Evolutionary conservation across 1,140 invertebrate species (phyloP).

Genomic region (Leptonema lineaticorne): DNA sequence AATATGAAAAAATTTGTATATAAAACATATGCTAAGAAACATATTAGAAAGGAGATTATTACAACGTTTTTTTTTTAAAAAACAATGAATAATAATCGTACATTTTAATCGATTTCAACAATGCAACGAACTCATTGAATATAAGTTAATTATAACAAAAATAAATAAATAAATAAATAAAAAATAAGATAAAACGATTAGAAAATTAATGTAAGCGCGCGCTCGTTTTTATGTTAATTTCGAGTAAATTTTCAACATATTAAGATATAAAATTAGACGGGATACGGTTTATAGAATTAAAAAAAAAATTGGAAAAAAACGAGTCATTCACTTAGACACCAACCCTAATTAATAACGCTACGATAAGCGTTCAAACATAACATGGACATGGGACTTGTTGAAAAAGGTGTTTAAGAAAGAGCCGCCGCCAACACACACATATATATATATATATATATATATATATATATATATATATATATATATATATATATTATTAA

Average conservation of each 20-base stretch:
- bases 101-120: too few species aligned
- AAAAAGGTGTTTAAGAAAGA: neutral
- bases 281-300: neutral
- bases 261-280: neutral
- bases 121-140: too few species aligned
- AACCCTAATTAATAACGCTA: constrained; percentile 6
- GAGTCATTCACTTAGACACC: neutral
- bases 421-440: neutral
- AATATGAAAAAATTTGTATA: too few species aligned
- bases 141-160: too few species aligned
- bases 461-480: neutral
- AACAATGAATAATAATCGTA: too few species aligned
- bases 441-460: neutral
- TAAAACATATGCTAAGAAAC: too few species aligned
- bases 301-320: neutral
- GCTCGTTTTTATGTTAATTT: neutral
- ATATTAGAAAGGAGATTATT: too few species aligned
- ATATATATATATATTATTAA: neutral
- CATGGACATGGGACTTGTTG: neutral
- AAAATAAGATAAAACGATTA: too few species aligned
- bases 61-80: too few species aligned
- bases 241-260: neutral
- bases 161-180: too few species aligned
- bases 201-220: too few species aligned
- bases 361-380: neutral